Base-by-base conservation (phyloP, 2,888 invertebrate genomes). In the Acanthococcus lagerstroemiae region DNA sequence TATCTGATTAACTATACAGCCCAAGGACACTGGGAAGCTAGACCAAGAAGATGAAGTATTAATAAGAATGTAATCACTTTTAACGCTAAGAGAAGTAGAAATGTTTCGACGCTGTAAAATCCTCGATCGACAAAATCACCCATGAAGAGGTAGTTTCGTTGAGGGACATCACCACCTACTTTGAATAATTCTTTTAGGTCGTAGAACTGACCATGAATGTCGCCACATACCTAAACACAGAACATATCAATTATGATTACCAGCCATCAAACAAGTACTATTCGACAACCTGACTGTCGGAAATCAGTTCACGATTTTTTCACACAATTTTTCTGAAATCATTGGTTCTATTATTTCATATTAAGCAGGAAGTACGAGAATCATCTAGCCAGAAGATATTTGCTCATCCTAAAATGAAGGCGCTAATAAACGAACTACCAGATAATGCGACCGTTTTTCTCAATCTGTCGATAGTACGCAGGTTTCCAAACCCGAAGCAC, bases 111-210 rank as follows among this genome's bases (percentile, higher is more conserved):
- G 74, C 95, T 95, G 79, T 95, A 99, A 79, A 97, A 99, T 48
- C 99, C 99, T 79, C 99, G 82, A 77, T 99, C 99, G 9, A 99
- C 99, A 81, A 99, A 99, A 78, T 99, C 99, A 21, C 99, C 99
- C 90, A 99, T 95, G 76, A 99, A 99, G 69, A 99, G 81, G 76
- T 99, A 99, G 79, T 97, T 99, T 70, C 97, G 99, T 77, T 96
- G 95, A 15, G 99, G 99, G 63, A 99, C 95, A 84, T 97, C 95
- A 22, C 97, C 97, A 48, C 99, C 99, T 24, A 97, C 96, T 85
- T 95, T 95, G 74, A 95, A 95, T 50, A 95, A 79, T 77, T 95
- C 95, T 77, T 93, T 96, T 55, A 99, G 81, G 78, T 99, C 99
- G 79, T 97, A 99, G 79, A 99, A 99, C 78, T 95, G 99, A 9